phyloP scores from a whole-genome alignment of 2,888 invertebrate species.

The Phragmatobia fuliginosa region DNA sequence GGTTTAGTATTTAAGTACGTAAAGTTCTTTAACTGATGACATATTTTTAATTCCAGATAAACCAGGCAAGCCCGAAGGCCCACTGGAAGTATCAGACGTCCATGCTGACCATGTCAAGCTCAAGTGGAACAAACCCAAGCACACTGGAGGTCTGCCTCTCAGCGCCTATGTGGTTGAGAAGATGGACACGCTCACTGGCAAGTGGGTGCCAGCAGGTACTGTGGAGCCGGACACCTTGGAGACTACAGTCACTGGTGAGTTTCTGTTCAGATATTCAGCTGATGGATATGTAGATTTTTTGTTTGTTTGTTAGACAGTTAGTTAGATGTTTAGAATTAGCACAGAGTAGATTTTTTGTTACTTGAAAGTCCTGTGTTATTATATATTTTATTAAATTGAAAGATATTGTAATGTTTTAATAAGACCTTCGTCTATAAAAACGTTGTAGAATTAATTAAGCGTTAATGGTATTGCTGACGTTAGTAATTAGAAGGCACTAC shows the following conservation, averaged over 20 bases:
- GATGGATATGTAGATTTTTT: too few relatives aligned
- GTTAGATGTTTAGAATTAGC: too few relatives aligned
- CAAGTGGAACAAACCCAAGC: conserved; percentile 97
- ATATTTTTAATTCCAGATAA: conserved; percentile 85
- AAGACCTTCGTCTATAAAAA: too few relatives aligned
- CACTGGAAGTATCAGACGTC: conserved; percentile 95
- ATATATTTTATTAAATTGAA: too few relatives aligned
- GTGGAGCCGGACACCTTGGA: conserved; percentile 93
- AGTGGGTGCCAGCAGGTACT: conserved; percentile 95
- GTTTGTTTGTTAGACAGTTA: too few relatives aligned
- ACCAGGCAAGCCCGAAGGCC: conserved; percentile 96
- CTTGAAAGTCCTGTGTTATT: too few relatives aligned
- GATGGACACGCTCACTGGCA: conserved; percentile 95
- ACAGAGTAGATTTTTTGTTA: too few relatives aligned
- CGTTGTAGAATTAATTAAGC: neutral
- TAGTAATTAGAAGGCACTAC: neutral
- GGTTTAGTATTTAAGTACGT: too few relatives aligned
- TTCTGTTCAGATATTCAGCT: neutral
- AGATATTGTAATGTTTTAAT: too few relatives aligned
- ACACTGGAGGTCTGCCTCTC: conserved; percentile 97
- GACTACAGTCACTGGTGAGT: conserved; percentile 90
- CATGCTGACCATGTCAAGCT: conserved; percentile 97
- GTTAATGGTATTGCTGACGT: neutral
- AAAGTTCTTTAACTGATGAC: neutral
- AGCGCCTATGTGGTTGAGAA: conserved; percentile 97